These are phyloP conservation scores for Leptinotarsa texana DNA, from an alignment of 1,140 invertebrate genomes.

Conservation along the genomic window DNA sequence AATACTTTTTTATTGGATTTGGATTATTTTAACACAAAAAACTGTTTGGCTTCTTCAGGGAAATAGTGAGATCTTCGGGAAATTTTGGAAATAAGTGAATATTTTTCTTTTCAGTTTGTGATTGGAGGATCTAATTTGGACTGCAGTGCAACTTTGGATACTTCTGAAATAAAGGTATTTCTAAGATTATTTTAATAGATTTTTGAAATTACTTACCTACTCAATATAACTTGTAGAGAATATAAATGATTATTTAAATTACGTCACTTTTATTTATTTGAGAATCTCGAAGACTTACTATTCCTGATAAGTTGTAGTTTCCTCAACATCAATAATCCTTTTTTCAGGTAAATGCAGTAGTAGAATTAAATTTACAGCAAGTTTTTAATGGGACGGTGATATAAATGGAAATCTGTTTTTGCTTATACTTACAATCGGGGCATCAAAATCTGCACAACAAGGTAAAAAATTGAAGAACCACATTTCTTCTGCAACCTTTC, in stretches of 20 bases:
- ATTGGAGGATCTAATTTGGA: slow-evolving; percentile 83
- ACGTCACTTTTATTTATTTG: not conserved
- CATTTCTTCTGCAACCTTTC: not conserved
- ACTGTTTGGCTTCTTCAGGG: not conserved
- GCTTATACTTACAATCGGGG: too few species aligned
- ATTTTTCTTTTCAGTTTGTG: slow-evolving; percentile 66
- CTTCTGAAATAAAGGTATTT: slow-evolving; percentile 67
- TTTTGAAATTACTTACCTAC: not conserved
- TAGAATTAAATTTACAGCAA: too few species aligned
- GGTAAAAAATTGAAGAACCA: not conserved
- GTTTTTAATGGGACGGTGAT: too few species aligned
- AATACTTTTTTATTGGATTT: too few species aligned
- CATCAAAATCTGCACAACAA: too few species aligned
- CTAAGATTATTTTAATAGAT: not conserved
- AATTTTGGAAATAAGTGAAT: not conserved
- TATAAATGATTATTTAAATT: not conserved
- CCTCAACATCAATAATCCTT: not conserved
- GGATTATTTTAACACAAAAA: too few species aligned
- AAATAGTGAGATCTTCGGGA: not conserved
- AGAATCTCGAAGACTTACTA: not conserved
- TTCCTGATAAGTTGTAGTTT: too few species aligned
- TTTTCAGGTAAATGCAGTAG: not conserved
- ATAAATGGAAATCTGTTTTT: too few species aligned
- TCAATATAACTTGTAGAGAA: not conserved
- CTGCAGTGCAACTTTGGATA: slow-evolving; percentile 68